Evolutionary conservation across 2,888 invertebrate genomes (phyloP).

Genomic region (Ophion slaviceki): DNA sequence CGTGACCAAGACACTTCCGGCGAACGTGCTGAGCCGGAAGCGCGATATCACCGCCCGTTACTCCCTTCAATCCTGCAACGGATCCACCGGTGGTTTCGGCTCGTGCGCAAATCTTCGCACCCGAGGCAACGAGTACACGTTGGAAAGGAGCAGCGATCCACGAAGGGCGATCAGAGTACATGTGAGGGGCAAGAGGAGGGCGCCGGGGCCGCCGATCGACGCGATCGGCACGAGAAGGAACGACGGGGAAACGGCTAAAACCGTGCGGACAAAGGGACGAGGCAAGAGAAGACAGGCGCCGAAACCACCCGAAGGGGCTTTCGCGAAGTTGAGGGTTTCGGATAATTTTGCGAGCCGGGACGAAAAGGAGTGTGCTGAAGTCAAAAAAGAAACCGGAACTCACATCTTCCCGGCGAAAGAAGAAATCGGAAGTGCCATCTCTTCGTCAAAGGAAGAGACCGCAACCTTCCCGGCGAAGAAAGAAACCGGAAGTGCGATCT

Average conservation of each 20-base stretch:
- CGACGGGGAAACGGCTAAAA: constrained; percentile 72
- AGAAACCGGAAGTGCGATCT: neutral
- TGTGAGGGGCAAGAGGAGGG: constrained; percentile 91
- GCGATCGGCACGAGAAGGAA: constrained; percentile 66
- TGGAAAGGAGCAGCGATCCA: constrained; percentile 74
- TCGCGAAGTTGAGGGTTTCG: constrained; percentile 19
- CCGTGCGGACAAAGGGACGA: constrained; percentile 53
- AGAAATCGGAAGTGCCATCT: neutral
- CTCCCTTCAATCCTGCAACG: constrained; percentile 75
- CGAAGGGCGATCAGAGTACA: constrained; percentile 86
- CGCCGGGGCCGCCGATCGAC: constrained; percentile 88
- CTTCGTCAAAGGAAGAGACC: neutral
- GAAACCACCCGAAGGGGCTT: constrained; percentile 83
- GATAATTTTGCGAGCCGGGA: neutral
- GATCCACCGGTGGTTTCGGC: constrained; percentile 73
- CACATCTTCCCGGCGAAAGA: neutral
- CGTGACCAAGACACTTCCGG: constrained; percentile 67
- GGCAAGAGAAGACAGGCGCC: constrained; percentile 86
- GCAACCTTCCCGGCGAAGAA: neutral
- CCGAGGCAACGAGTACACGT: constrained; percentile 60
- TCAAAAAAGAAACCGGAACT: constrained; percentile 5
- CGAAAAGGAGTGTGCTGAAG: neutral
- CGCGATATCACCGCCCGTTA: constrained; percentile 77
- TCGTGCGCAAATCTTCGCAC: constrained; percentile 76
- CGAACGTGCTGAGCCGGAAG: constrained; percentile 46